phyloP scores from a whole-genome alignment of 2,888 invertebrate genomes.

The Mellilla xanthometata region DNA sequence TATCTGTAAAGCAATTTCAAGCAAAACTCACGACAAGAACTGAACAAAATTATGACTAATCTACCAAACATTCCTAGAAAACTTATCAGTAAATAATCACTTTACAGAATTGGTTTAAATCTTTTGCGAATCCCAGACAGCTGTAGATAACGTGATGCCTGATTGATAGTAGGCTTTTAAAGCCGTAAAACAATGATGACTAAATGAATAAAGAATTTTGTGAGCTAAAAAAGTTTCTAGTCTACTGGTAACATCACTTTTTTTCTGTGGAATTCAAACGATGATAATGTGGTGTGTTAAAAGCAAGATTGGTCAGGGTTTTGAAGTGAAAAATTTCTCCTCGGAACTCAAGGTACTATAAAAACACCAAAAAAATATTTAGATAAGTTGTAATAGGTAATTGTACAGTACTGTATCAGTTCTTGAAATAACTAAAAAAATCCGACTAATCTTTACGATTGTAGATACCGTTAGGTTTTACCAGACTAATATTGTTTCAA shows the following conservation, averaged over 20 bases:
- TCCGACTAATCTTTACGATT: too few relatives aligned
- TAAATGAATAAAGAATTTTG: constrained; percentile 9
- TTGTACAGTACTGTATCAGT: too few relatives aligned
- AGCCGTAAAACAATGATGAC: constrained; percentile 14
- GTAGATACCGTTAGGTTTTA: constrained; percentile 55
- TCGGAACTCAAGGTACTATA: too few relatives aligned
- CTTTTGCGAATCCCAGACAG: constrained; percentile 11
- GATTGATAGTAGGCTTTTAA: constrained; percentile 5
- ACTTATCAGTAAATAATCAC: background rate
- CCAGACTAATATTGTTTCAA: constrained; percentile 38
- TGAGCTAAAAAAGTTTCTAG: constrained; percentile 5
- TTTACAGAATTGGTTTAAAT: constrained; percentile 1
- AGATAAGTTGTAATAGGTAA: too few relatives aligned
- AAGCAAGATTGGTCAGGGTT: too few relatives aligned
- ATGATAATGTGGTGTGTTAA: too few relatives aligned
- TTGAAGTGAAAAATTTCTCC: too few relatives aligned
- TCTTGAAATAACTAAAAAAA: too few relatives aligned
- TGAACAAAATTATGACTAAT: background rate
- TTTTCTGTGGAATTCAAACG: too few relatives aligned
- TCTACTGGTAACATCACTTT: constrained; percentile 1
- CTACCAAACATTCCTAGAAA: constrained; percentile 9
- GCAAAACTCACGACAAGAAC: too few relatives aligned
- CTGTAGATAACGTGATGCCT: constrained; percentile 3
- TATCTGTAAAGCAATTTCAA: too few relatives aligned
- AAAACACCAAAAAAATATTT: too few relatives aligned